These are phyloP conservation scores for Corythornis madagascariensis DNA, from an alignment of 2,113 vertebrate genomes.

Conservation along the genomic window DNA sequence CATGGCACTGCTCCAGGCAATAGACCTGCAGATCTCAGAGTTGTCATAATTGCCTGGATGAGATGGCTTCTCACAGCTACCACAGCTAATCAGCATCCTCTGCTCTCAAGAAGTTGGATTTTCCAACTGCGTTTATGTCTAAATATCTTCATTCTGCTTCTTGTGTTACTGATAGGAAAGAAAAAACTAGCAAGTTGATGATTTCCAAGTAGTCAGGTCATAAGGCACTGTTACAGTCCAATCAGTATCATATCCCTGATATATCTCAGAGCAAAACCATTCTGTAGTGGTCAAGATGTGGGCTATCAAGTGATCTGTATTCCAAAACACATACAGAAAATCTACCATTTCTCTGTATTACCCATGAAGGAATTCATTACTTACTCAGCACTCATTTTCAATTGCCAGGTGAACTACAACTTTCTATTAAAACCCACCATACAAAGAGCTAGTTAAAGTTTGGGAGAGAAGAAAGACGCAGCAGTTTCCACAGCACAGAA, in stretches of 20 bases:
- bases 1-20: background rate
- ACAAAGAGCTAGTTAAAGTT: background rate
- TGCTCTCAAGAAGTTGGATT: background rate
- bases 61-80: background rate
- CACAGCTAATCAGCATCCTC: background rate
- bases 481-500: background rate
- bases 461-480: background rate
- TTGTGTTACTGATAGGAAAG: conserved; percentile 1
- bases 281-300: background rate
- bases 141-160: background rate
- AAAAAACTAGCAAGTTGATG: background rate
- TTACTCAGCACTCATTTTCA: background rate
- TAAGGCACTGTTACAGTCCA: background rate
- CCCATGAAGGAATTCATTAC: background rate
- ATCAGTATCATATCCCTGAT: background rate
- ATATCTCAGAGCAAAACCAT: background rate
- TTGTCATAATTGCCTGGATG: background rate
- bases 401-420: background rate
- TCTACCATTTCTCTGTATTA: background rate
- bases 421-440: background rate
- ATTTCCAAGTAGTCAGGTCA: background rate
- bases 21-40: background rate
- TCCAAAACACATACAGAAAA: background rate
- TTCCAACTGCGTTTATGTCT: background rate
- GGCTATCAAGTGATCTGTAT: background rate